These are phyloP conservation scores for Drosophila tsacasi DNA, from an alignment of 1,140 invertebrate genomes.

Conservation along the genomic window DNA sequence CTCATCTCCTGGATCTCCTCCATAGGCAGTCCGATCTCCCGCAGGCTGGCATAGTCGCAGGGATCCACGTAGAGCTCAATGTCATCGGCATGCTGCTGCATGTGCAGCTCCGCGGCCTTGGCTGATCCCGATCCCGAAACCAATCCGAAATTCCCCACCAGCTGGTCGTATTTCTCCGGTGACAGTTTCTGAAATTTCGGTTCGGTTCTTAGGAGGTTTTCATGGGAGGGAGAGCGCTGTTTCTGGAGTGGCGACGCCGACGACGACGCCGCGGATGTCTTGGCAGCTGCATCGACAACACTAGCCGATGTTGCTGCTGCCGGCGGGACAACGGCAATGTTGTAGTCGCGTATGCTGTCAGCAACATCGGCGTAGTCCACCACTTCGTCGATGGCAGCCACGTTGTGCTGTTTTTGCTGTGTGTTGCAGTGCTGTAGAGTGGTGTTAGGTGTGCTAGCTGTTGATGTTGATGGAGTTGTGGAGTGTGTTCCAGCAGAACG, in stretches of 20 bases:
- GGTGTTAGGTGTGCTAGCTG: constrained; percentile 54
- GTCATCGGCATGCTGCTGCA: constrained; percentile 80
- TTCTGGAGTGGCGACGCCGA: constrained; percentile 21
- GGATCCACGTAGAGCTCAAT: constrained; percentile 84
- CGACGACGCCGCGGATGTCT: background rate
- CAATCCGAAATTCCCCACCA: constrained; percentile 74
- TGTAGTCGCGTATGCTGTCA: constrained; percentile 77
- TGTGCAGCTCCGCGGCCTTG: constrained; percentile 69
- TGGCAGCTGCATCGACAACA: constrained; percentile 47
- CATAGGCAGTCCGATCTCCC: constrained; percentile 87
- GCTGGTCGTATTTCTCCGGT: constrained; percentile 81
- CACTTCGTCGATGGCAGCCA: constrained; percentile 67
- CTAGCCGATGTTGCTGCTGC: constrained; percentile 45
- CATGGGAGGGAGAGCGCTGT: constrained; percentile 73
- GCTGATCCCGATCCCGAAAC: constrained; percentile 12
- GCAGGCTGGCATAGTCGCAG: constrained; percentile 81
- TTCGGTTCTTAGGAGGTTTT: constrained; percentile 81
- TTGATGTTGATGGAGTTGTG: constrained; percentile 41
- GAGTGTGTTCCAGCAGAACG: constrained; percentile 35
- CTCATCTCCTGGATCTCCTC: constrained; percentile 87
- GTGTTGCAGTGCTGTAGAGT: constrained; percentile 42
- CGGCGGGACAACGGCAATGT: constrained; percentile 37
- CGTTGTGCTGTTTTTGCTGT: constrained; percentile 14
- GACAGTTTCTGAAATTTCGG: constrained; percentile 85
- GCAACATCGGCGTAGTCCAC: constrained; percentile 83